A percentile compares a stretch with the other conserved stretches of the same genome.
These are phyloP conservation scores for Echiichthys vipera DNA, from an alignment of 2,797 vertebrate genomes.

Conservation along the genomic window DNA sequence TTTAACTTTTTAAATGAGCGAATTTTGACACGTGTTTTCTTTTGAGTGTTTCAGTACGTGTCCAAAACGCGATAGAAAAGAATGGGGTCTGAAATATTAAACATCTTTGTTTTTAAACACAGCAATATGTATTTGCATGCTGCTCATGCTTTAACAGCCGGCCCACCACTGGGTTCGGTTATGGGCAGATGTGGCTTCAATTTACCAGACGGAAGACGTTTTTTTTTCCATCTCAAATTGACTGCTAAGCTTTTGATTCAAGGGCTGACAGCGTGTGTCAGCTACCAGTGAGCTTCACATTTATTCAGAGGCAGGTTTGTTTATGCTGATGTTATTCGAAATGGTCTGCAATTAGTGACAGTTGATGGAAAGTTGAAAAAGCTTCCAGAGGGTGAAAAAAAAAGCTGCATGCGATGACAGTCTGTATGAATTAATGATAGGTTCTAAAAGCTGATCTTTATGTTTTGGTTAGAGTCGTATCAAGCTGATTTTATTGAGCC, in stretches of 20 bases:
- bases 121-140: constrained; percentile 51
- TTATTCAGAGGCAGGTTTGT: constrained; percentile 58
- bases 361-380: constrained; percentile 55
- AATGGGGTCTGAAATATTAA: constrained; percentile 24
- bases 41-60: constrained; percentile 18
- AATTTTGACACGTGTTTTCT: constrained; percentile 1
- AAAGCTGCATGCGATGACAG: constrained; percentile 49
- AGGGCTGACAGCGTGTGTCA: constrained; percentile 56
- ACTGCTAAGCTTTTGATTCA: constrained; percentile 68
- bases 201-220: constrained; percentile 45
- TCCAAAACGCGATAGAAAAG: background rate
- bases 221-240: constrained; percentile 58
- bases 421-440: constrained; percentile 51
- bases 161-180: constrained; percentile 46
- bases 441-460: constrained; percentile 46
- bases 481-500: constrained; percentile 24
- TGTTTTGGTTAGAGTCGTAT: constrained; percentile 34
- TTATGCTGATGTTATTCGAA: constrained; percentile 59
- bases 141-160: constrained; percentile 49
- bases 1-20: background rate
- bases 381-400: constrained; percentile 33
- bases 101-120: constrained; percentile 39
- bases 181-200: constrained; percentile 59
- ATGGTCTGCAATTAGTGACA: constrained; percentile 54
- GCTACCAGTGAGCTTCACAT: constrained; percentile 44